These are phyloP conservation scores for Acanthosepion lycidas DNA, from an alignment of 2,888 invertebrate genomes.

Conservation along the genomic window DNA sequence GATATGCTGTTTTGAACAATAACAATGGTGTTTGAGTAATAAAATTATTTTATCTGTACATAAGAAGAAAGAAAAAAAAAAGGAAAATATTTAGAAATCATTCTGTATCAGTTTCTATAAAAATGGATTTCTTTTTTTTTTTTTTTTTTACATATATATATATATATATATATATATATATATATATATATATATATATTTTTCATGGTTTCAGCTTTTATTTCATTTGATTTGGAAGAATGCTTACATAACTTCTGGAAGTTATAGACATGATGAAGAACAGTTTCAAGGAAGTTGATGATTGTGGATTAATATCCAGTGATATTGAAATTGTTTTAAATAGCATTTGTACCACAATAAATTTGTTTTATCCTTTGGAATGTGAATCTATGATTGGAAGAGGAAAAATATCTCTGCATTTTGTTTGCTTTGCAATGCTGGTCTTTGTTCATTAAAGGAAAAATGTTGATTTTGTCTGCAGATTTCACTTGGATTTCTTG, in stretches of 20 bases:
- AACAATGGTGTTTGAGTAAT: neutral
- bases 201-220: neutral
- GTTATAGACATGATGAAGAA: neutral
- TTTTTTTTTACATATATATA: no score
- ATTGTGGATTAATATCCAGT: neutral
- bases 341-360: neutral
- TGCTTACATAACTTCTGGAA: neutral
- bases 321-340: neutral
- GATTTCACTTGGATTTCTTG: neutral
- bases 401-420: neutral
- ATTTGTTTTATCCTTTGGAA: neutral
- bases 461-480: no score
- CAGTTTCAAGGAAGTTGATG: neutral
- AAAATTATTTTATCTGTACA: neutral
- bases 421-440: neutral
- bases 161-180: no score
- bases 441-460: neutral
- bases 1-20: neutral
- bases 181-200: neutral
- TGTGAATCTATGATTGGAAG: neutral
- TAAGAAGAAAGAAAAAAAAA: neutral
- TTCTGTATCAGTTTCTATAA: neutral
- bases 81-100: neutral
- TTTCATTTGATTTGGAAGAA: neutral
- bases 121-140: neutral